phyloP scores from a whole-genome alignment of 2,113 vertebrate genomes.

The Scatophagus argus region DNA sequence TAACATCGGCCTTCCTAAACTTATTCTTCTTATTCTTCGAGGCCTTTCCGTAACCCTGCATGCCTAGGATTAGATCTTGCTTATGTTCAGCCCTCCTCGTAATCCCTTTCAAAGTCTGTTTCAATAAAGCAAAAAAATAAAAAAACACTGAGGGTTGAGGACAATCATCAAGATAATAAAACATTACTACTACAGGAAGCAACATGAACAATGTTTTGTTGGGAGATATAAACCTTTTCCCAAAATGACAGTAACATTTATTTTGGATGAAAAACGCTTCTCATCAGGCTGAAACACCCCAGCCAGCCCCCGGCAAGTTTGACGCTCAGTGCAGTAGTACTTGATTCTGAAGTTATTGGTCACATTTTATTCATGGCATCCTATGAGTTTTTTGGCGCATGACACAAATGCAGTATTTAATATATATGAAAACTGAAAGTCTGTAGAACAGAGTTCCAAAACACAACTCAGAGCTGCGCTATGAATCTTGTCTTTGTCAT shows the following conservation, averaged over 20 bases:
- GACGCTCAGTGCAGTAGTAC: neutral
- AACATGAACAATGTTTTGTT: constrained; percentile 37
- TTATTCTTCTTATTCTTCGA: constrained; percentile 43
- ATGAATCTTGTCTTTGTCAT: neutral
- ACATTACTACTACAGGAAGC: constrained; percentile 49
- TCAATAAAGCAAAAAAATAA: constrained; percentile 60
- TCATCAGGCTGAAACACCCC: neutral
- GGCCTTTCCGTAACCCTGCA: constrained; percentile 56
- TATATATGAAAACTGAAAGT: neutral
- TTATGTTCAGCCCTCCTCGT: constrained; percentile 61
- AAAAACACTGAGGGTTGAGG: constrained; percentile 51
- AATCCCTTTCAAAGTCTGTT: constrained; percentile 67
- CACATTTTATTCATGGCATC: neutral
- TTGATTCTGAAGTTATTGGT: constrained; percentile 1
- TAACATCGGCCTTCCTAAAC: constrained; percentile 29
- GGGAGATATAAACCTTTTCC: constrained; percentile 26
- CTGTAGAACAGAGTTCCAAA: neutral
- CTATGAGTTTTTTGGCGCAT: constrained; percentile 8
- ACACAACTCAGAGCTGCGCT: neutral
- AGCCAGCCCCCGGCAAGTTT: constrained; percentile 3
- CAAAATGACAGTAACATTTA: constrained; percentile 13
- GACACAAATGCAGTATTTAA: constrained; percentile 5
- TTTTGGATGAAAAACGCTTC: constrained; percentile 34
- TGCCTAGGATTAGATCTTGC: constrained; percentile 66
- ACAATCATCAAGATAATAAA: constrained; percentile 43